A percentile compares a stretch with the other conserved stretches of the same genome.
Evolutionary conservation across 2,113 vertebrate genomes (phyloP).

Genomic region (Myrmecophaga tridactyla): DNA sequence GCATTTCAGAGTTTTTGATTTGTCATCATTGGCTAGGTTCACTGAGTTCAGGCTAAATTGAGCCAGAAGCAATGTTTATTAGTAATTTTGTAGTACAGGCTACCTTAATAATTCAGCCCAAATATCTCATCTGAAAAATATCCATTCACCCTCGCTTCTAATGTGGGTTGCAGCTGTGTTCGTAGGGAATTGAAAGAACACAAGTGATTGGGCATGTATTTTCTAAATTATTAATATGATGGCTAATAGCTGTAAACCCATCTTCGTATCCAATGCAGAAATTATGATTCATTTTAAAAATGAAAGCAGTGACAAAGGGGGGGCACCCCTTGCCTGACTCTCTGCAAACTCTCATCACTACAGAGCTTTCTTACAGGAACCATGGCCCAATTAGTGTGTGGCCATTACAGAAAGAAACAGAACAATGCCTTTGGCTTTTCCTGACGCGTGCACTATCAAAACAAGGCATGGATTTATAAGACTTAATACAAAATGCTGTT

Average conservation of each 20-base stretch:
- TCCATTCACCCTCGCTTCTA: conserved; percentile 75
- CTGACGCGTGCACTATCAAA: neutral
- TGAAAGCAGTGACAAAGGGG: conserved; percentile 60
- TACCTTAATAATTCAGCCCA: conserved; percentile 86
- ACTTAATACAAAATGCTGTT: neutral
- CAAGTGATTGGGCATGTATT: conserved; percentile 81
- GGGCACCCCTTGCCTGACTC: conserved; percentile 32
- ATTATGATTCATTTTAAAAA: conserved; percentile 73
- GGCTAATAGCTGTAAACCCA: conserved; percentile 78
- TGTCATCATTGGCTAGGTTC: conserved; percentile 86
- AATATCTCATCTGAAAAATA: conserved; percentile 85
- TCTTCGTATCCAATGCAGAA: conserved; percentile 72
- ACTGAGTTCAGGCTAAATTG: conserved; percentile 86
- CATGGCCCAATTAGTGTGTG: conserved; percentile 56
- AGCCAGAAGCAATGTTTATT: conserved; percentile 88
- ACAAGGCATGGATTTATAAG: neutral
- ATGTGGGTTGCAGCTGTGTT: conserved; percentile 82
- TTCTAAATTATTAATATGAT: conserved; percentile 83
- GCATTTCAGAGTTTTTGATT: conserved; percentile 85
- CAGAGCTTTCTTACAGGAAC: neutral
- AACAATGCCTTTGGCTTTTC: conserved; percentile 61
- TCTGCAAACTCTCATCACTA: conserved; percentile 41
- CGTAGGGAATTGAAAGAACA: conserved; percentile 75
- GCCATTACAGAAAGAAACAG: conserved; percentile 65
- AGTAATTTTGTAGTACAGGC: conserved; percentile 87